These are phyloP conservation scores for Amaurobius ferox DNA, from an alignment of 2,888 invertebrate genomes.

Conservation along the genomic window DNA sequence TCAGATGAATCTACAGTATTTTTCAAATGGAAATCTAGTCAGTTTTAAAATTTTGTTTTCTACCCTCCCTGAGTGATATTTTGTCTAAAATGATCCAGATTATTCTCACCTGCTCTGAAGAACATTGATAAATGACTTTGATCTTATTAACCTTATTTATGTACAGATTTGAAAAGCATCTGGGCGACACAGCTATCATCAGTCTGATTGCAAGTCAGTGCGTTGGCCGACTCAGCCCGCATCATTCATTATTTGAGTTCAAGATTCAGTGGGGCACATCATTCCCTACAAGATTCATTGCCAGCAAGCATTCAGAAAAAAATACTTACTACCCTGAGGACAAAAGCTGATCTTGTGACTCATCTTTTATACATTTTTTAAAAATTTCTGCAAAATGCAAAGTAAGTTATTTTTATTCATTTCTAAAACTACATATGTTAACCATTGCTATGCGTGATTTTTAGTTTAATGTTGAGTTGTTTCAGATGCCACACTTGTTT, in stretches of 20 bases:
- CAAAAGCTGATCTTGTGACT: not conserved
- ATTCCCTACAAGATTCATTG: not conserved
- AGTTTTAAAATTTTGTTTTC: too few species aligned
- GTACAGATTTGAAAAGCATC: constrained; percentile 5
- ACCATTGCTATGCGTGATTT: too few species aligned
- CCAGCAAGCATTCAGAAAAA: not conserved
- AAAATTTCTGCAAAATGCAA: too few species aligned
- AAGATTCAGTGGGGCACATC: not conserved
- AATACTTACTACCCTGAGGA: not conserved
- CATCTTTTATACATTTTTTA: too few species aligned
- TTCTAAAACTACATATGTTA: too few species aligned
- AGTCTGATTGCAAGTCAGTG: not conserved
- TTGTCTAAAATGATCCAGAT: not conserved
- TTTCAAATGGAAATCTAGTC: too few species aligned
- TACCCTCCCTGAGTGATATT: not conserved
- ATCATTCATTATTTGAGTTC: not conserved
- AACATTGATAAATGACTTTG: not conserved
- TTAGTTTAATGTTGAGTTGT: too few species aligned
- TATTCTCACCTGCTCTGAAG: not conserved
- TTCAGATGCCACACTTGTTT: too few species aligned
- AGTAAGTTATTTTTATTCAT: too few species aligned
- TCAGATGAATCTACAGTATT: too few species aligned
- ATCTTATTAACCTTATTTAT: constrained; percentile 18
- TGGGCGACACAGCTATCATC: not conserved
- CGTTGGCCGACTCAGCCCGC: not conserved